Base-by-base conservation (phyloP, 2,113 vertebrate genomes). In the Callipepla californica region DNA sequence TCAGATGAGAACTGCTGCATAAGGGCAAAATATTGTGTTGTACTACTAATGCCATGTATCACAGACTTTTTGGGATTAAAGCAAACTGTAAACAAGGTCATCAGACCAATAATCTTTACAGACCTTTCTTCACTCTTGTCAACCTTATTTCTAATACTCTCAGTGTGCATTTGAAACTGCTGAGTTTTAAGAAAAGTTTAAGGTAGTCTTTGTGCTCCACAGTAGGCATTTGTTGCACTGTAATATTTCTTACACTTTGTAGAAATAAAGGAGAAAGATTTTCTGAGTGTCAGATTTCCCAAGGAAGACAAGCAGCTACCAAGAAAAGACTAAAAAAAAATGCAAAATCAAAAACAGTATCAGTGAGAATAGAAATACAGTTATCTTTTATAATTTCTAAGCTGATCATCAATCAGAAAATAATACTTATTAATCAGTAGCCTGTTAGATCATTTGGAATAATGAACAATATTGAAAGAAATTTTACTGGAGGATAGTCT, bases 31-130 rank as follows among this genome's bases (percentile, higher is more conserved):
- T 87, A 94, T 38, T 69, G 45, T 44, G 74, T 28, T 68, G 20
- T 55, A 25, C 74, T 85, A 68, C 58, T 74, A 77, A 63, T 79
- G 80, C 36, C 25, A n/a, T 62, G 48, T 76, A 90, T 75, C 80
- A 74, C 18, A 82, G 61, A 61, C 57, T 80, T 84, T 81, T 85
- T 38, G 11, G 15, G 45, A 84, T 77, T 85, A 91, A 94, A 87
- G 30, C 13, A 87, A 91, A 87, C 68, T 61, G 57, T 95, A 93
- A 97, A 95, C 91, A 94, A 96, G 90, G 63, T 94, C 76, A 91
- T 85, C 68, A 89, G 30, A 80, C 62, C 1, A 28, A 82, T 96
- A 79, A 91, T 96, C 80, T 95, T 96, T 94, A 40, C 55, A 94
- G 84, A 95, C 88, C 87, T 94, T 90, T 90, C 72, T 94, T 50